These are phyloP conservation scores for Eupeodes latifasciatus DNA, from an alignment of 2,888 invertebrate species.

Conservation along the genomic window DNA sequence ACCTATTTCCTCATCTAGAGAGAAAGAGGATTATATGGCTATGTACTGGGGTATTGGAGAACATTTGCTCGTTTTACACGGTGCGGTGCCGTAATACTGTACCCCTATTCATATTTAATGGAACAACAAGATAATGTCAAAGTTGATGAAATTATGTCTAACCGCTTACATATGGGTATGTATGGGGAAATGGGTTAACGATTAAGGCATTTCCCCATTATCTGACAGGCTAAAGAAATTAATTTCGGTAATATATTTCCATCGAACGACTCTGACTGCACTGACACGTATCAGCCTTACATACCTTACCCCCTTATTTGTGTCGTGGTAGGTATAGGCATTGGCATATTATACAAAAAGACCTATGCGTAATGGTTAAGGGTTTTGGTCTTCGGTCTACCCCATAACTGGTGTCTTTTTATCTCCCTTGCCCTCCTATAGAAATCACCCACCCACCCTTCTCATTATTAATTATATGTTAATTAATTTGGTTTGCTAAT, in stretches of 20 bases:
- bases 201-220: slow-evolving; percentile 72
- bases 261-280: slow-evolving; percentile 3
- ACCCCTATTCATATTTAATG: slow-evolving; percentile 58
- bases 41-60: too few relatives aligned
- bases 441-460: slow-evolving; percentile 2
- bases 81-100: background rate
- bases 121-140: slow-evolving; percentile 71
- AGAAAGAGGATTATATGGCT: too few relatives aligned
- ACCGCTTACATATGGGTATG: slow-evolving; percentile 66
- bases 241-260: slow-evolving; percentile 60
- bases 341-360: background rate
- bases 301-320: background rate
- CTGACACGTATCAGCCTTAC: too few relatives aligned
- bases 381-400: slow-evolving; percentile 10
- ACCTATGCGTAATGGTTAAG: slow-evolving; percentile 34
- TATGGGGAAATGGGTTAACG: slow-evolving; percentile 71
- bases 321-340: too few relatives aligned
- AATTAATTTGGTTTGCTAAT: slow-evolving; percentile 76
- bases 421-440: too few relatives aligned
- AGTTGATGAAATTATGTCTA: slow-evolving; percentile 74
- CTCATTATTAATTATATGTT: slow-evolving; percentile 73
- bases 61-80: background rate
- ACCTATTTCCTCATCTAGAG: too few relatives aligned
- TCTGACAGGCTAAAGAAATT: slow-evolving; percentile 70
- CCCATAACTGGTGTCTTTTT: background rate